Evolutionary conservation across 2,797 vertebrate genomes (phyloP).

Genomic region (Chloroceryle amazona): DNA sequence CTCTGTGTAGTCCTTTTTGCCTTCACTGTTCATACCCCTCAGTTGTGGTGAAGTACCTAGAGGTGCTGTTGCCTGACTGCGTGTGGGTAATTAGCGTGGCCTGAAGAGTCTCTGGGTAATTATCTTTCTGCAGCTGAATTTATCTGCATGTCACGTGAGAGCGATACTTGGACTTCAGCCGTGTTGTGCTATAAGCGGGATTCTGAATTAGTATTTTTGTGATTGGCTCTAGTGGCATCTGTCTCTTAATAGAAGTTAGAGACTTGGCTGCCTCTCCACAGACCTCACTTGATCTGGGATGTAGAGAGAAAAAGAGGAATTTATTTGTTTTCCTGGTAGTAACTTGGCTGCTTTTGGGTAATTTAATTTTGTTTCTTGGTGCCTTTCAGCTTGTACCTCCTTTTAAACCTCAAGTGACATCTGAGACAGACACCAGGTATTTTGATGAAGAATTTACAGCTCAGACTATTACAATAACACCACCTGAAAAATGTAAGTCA

Average conservation of each 20-base stretch:
- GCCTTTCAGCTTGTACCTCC: slow-evolving; percentile 91
- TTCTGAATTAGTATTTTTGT: not conserved
- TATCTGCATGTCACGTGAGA: not conserved
- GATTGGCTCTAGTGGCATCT: not conserved
- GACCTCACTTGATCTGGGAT: not conserved
- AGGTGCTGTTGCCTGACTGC: not conserved
- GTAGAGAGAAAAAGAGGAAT: not conserved
- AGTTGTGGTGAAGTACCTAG: not conserved
- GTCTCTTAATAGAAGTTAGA: not conserved
- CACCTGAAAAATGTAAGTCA: slow-evolving; percentile 97
- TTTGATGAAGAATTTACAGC: slow-evolving; percentile 99
- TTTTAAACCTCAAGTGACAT: slow-evolving; percentile 98
- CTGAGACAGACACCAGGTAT: slow-evolving; percentile 98
- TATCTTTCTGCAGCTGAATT: not conserved
- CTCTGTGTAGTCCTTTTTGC: not conserved
- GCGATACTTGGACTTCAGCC: not conserved
- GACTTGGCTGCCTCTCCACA: not conserved
- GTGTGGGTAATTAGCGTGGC: not conserved
- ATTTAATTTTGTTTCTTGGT: slow-evolving; percentile 41
- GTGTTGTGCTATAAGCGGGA: not conserved
- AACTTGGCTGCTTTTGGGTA: slow-evolving; percentile 4
- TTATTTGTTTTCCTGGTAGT: not conserved
- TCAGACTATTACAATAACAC: slow-evolving; percentile 99
- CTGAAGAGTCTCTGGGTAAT: not conserved
- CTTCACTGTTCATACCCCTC: not conserved